A percentile compares a stretch with the other conserved stretches of the same genome.
phyloP scores from a whole-genome alignment of 1,140 invertebrate species.

The Papilio dardanus region DNA sequence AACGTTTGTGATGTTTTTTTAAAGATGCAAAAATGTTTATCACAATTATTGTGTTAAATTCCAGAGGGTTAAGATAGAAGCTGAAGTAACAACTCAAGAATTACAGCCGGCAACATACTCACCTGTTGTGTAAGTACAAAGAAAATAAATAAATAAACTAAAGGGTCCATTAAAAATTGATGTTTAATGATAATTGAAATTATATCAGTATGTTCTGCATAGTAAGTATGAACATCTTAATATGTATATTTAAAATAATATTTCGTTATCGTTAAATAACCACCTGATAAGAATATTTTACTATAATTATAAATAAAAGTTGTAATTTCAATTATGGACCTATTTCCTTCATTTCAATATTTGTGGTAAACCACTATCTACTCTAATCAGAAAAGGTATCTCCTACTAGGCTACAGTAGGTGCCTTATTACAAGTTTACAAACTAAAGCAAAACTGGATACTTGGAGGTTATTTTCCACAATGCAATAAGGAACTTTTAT shows the following conservation, averaged over 20 bases:
- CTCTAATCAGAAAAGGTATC: too few relatives aligned
- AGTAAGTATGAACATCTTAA: too few relatives aligned
- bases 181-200: too few relatives aligned
- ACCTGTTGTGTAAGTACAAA: conserved; percentile 63
- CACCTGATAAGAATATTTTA: not conserved
- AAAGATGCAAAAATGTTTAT: not conserved
- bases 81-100: conserved; percentile 53
- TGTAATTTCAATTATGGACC: not conserved
- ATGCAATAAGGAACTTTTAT: not conserved
- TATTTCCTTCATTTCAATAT: not conserved
- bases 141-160: too few relatives aligned
- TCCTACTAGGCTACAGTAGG: too few relatives aligned
- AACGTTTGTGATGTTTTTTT: not conserved
- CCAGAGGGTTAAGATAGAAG: conserved; percentile 68
- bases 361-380: conserved; percentile 19
- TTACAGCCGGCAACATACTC: conserved; percentile 63
- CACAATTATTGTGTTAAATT: conserved; percentile 43
- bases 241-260: too few relatives aligned
- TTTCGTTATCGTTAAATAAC: too few relatives aligned
- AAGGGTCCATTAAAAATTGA: not conserved
- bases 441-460: not conserved
- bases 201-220: too few relatives aligned
- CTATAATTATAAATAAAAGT: not conserved
- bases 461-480: not conserved
- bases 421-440: not conserved